Evolutionary conservation across 1,140 invertebrate genomes (phyloP).

Genomic region (Bombus sibiricus): DNA sequence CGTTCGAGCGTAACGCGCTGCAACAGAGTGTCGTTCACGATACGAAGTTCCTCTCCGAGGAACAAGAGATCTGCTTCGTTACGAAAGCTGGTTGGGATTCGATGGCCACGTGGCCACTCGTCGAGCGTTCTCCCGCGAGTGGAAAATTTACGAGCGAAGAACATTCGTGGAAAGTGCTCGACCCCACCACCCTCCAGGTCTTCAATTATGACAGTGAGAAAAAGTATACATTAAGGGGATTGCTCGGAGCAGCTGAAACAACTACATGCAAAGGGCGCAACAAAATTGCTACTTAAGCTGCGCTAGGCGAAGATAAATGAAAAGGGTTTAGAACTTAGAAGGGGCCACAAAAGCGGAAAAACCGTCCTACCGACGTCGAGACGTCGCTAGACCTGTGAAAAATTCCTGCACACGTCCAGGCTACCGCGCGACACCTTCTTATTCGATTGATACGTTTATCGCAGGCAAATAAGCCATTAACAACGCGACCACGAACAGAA

Average conservation of each 20-base stretch:
- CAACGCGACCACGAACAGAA: no score
- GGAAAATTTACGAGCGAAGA: constrained; percentile 56
- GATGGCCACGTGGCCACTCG: no score
- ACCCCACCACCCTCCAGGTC: constrained; percentile 18
- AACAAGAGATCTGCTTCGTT: neutral
- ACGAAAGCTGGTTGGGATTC: no score
- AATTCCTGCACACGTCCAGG: neutral
- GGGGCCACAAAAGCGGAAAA: constrained; percentile 24
- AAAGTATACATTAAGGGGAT: constrained; percentile 68
- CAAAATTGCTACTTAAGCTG: constrained; percentile 67
- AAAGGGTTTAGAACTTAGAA: constrained; percentile 48
- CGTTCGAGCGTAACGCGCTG: no score
- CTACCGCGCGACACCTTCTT: no score
- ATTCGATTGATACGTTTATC: no score
- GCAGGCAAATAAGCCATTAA: no score
- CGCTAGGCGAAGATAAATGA: constrained; percentile 58
- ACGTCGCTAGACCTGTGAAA: constrained; percentile 24
- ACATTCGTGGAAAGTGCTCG: constrained; percentile 37
- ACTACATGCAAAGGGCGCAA: constrained; percentile 57
- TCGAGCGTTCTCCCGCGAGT: constrained; percentile 11
- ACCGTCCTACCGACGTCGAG: neutral
- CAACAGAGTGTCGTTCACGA: no score
- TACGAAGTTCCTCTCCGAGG: no score
- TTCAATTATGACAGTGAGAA: constrained; percentile 69
- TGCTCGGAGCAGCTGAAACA: constrained; percentile 56